phyloP scores from a whole-genome alignment of 2,888 invertebrate species.

The Cephus sareptanus region DNA sequence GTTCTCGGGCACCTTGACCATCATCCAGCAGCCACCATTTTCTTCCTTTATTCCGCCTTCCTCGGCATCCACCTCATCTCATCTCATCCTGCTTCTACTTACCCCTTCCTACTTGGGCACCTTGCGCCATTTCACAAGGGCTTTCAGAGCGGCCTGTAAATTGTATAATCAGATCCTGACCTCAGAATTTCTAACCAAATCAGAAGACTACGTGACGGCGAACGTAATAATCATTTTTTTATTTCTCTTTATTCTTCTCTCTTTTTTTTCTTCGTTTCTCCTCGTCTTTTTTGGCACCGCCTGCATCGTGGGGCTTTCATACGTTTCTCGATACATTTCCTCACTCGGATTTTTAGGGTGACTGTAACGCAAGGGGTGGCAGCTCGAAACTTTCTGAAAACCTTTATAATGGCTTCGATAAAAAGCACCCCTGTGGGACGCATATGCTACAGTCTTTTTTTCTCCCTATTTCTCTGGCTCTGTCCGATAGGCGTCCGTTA shows the following conservation, averaged over 20 bases:
- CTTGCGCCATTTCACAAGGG: not conserved
- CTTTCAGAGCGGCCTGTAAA: slow-evolving; percentile 28
- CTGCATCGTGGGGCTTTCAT: too few species aligned
- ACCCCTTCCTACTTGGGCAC: not conserved
- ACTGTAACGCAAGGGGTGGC: slow-evolving; percentile 11
- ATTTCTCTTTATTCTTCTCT: slow-evolving; percentile 15
- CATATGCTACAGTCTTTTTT: slow-evolving; percentile 39
- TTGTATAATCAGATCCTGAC: slow-evolving; percentile 61
- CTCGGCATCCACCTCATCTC: slow-evolving; percentile 13
- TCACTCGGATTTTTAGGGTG: too few species aligned
- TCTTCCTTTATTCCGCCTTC: slow-evolving; percentile 16
- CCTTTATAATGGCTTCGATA: slow-evolving; percentile 44
- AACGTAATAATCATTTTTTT: too few species aligned
- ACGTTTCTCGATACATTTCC: too few species aligned
- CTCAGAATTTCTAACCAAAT: slow-evolving; percentile 60
- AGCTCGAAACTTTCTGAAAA: slow-evolving; percentile 38
- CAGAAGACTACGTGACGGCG: slow-evolving; percentile 30
- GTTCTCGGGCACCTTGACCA: slow-evolving; percentile 20
- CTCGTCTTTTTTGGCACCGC: not conserved
- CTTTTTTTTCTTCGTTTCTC: slow-evolving; percentile 15
- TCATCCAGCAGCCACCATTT: slow-evolving; percentile 15
- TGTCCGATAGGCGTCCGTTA: not conserved
- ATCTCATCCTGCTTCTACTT: not conserved
- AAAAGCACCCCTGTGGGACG: slow-evolving; percentile 45
- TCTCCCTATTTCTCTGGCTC: not conserved